Base-by-base conservation (phyloP, 2,888 invertebrate genomes). In the Lochmaea crataegi region DNA sequence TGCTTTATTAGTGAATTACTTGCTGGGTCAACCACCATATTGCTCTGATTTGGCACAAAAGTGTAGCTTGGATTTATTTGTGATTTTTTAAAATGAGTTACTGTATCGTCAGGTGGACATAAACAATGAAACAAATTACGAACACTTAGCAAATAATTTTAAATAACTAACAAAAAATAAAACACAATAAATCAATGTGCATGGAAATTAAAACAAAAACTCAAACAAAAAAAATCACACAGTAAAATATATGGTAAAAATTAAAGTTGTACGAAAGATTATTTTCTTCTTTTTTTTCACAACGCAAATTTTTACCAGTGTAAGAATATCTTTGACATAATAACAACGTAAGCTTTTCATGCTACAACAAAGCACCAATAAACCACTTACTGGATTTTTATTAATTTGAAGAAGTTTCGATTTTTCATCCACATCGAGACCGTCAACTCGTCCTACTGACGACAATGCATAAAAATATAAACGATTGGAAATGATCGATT, bases 321-420 rank as follows among this genome's bases (percentile, higher is more conserved):
- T 53, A 53, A 53, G 18, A 18, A 53, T 16, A 18, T 53, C 16
- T 9, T 18, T 10, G 9, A 53, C 3, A 53, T 18, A 7, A 16
- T 16, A 16, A 53, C n/a, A 53, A 53, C 16, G 53, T 53, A 53
- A 53, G 53, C 53, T 53, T 53, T 53, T 53, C 53, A 53, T 53
- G 53, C 53, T 53, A 16, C 53, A 18, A 53, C 53, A 53, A 53
- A 10, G 7, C 18, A 16, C 18, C 16, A 53, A 53, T 18, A 53
- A 53, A 53, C 53, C 53, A 53, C 53, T 53, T 53, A 53, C 53
- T 53, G 7, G 53, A 53, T 18, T 18, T 53, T n/a, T 53, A 18
- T 16, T 53, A 53, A 18, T 53, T 53, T 53, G 53, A 53, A 53
- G 53, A 53, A 53, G 53, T 10, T 18, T 16, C 53, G 53, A 53